phyloP scores from a whole-genome alignment of 2,113 vertebrate genomes.

The Motacilla alba region DNA sequence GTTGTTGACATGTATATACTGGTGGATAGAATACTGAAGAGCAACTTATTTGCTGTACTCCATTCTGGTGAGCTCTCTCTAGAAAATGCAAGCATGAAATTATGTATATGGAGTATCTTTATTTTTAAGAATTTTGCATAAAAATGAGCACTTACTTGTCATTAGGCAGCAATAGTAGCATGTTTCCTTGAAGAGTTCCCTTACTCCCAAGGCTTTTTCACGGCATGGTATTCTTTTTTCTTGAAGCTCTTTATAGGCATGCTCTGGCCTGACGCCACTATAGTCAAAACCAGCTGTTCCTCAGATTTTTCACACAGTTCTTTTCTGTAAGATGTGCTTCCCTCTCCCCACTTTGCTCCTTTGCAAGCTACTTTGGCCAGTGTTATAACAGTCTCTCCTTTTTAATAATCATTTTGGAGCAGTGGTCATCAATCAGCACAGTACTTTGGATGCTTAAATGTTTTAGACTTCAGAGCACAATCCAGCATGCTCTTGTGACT shows the following conservation, averaged over 20 bases:
- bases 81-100: neutral
- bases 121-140: neutral
- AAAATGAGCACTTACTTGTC: neutral
- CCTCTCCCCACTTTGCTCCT: neutral
- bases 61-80: neutral
- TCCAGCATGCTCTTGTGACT: neutral
- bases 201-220: neutral
- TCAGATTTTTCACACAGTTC: neutral
- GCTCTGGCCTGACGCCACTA: neutral
- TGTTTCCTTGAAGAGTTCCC: neutral
- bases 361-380: neutral
- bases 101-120: neutral
- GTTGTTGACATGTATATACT: neutral
- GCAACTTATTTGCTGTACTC: neutral
- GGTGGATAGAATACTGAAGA: neutral
- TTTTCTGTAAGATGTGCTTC: neutral
- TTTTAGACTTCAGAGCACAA: neutral
- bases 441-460: neutral
- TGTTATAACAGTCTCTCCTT: neutral
- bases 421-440: neutral
- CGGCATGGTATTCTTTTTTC: accelerated
- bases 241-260: neutral
- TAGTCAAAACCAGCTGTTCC: neutral
- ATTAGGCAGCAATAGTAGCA: neutral
- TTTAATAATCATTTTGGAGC: neutral